Base-by-base conservation (phyloP, 1,140 invertebrate species). In the Leptinotarsa lineolata region DNA sequence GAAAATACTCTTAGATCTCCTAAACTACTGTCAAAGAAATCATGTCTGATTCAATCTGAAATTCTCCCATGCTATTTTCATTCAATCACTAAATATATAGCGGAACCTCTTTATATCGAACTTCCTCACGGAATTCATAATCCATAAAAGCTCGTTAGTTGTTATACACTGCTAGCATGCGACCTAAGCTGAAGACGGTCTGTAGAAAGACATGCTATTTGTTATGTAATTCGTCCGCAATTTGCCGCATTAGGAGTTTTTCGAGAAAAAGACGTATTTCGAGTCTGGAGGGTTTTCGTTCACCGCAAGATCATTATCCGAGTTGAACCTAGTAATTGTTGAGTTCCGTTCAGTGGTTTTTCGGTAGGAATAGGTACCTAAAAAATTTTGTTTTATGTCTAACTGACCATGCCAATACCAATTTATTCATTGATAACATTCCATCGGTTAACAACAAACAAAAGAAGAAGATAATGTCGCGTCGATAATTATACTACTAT, bases 91-190 rank as follows among this genome's bases (percentile, higher is more conserved):
- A 54, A 63, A 63, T 20, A 20, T 16, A 45, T 45, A 67, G 30
- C 65, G 44, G 65, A 67, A 67, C 24, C 30, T 67, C 44, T 46
- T 44, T 30, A 21, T 39, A 18, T 30, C 61, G 22, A 69, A 74
- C 46, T 69, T 74, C 72, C 72, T 59, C 61, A 24, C 66, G 72
- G 66, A 74, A 64, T 74, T 69, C 67, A 74, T 74, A 69, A 46
- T 69, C 68, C 67, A 63, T 74, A 64, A 70, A 68, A 63, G 66
- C 72, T 74, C 67, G 67, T 74, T 74, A 48, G 72, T 69, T 69
- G 72, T 69, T 69, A 73, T 68, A 48, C 72, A 30, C 39, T 59
- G 18, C 22, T 69, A 69, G 30, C 72, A 70, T 74, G 72, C 72
- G 67, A 74, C 67, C 12, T 48, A 61, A 68, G 20, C 60, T 20